phyloP scores from a whole-genome alignment of 2,797 vertebrate genomes.

The Margarornis squamiger region DNA sequence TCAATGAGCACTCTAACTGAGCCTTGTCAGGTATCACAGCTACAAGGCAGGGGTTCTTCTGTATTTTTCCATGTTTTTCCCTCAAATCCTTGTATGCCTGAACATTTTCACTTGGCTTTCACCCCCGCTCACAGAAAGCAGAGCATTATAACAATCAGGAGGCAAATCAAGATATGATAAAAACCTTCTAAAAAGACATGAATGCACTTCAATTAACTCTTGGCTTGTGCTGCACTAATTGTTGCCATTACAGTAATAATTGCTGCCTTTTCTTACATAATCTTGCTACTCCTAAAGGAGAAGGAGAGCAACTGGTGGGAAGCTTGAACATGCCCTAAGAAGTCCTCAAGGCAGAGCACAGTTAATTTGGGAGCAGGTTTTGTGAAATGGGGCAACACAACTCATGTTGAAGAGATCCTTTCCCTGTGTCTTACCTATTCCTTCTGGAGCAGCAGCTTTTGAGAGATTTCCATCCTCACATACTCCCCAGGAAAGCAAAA shows the following conservation, averaged over 20 bases:
- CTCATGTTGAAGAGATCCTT: background rate
- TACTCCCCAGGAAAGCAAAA: background rate
- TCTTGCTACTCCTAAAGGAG: background rate
- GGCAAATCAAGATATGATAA: constrained; percentile 7
- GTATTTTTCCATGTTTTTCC: background rate
- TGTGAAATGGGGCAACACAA: background rate
- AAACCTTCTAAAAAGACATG: background rate
- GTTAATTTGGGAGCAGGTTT: constrained; percentile 18
- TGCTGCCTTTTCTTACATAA: constrained; percentile 2
- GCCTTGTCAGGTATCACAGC: background rate
- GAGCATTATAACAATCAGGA: background rate
- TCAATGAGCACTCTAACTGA: background rate
- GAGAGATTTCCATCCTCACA: background rate
- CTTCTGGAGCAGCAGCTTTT: background rate
- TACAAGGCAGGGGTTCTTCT: background rate
- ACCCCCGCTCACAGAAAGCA: background rate
- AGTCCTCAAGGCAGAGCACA: background rate
- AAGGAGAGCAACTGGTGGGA: background rate
- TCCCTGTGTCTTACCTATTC: no score
- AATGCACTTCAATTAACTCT: constrained; percentile 5
- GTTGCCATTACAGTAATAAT: constrained; percentile 25
- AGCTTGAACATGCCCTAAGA: background rate
- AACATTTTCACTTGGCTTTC: background rate
- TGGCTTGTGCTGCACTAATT: constrained; percentile 4
- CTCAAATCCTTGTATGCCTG: background rate